phyloP scores from a whole-genome alignment of 1,140 invertebrate genomes.

The Planococcus citri region DNA sequence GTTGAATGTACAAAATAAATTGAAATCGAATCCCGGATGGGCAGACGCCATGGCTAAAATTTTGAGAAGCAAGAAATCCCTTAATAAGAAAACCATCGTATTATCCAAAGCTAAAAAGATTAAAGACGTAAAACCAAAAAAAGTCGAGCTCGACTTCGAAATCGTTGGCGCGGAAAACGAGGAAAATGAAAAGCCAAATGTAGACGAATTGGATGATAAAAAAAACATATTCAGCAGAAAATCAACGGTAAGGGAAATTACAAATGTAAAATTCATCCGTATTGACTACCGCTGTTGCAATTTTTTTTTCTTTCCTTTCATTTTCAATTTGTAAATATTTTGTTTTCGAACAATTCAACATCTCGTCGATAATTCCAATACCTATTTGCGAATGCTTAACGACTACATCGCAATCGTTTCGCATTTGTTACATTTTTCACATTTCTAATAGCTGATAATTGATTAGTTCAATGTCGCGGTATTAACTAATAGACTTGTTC shows the following conservation, averaged over 20 bases:
- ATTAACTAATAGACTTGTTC: no score
- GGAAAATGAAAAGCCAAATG: neutral
- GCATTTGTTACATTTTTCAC: no score
- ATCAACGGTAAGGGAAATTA: constrained; percentile 28
- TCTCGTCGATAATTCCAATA: no score
- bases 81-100: constrained; percentile 27
- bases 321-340: no score
- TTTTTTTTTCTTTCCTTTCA: no score
- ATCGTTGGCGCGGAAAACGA: constrained; percentile 10
- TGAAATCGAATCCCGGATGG: constrained; percentile 41
- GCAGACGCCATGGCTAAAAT: constrained; percentile 51
- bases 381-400: no score
- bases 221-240: neutral
- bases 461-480: no score
- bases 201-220: neutral
- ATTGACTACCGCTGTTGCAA: neutral
- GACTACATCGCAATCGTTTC: no score
- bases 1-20: neutral
- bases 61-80: constrained; percentile 27
- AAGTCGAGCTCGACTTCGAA: constrained; percentile 24
- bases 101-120: constrained; percentile 55
- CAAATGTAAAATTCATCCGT: constrained; percentile 23
- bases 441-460: no score
- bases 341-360: no score
- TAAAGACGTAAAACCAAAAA: constrained; percentile 34